Evolutionary conservation across 2,797 vertebrate species (phyloP), one percentile per base, ranked within the genome.

Genomic region (Champsocephalus esox): DNA sequence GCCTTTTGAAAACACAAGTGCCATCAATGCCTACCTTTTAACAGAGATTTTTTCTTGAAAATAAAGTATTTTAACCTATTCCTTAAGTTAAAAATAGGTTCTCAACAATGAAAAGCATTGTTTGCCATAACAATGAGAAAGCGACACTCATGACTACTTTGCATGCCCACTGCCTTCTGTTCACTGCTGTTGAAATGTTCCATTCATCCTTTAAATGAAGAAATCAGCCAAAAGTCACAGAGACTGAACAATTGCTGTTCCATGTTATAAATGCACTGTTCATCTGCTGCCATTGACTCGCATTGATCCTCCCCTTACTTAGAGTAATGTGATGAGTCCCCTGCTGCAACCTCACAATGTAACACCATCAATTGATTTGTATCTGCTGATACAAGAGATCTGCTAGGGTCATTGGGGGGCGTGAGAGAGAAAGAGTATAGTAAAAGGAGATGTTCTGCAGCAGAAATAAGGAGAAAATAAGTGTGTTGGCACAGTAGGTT

Each of bases 241-340:
- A 41, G 58, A 19, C 71, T 58, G 55, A 79, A 79, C 82, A 84
- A 67, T 70, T 41, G 75, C 80, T 34, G 43, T 12, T 12, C 51
- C 17, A 4, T 77, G 70, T 85, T 88, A 86, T 86, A 79, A 87
- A 90, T 84, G 72, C 59, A 88, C 78, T 77, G 75, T 75, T 90
- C 82, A 82, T 66, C 71, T 17, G 73, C 67, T 34, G 49, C 56
- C 80, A 92, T 86, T 82, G 90, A 88, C 81, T 73, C 34, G 3
- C 82, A 91, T 89, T 87, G 89, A 91, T 91, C 82, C 52, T 79
- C 66, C 67, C 71, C 81, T 88, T 83, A 88, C 88, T 87, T 85
- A 86, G 85, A 84, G 79, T 85, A 91, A 87, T 89, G 83, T n/a
- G 21, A 86, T 55, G 55, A 81, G 70, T 89, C 82, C 81, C 80